Base-by-base conservation (phyloP, 2,888 invertebrate species). In the Sisyra terminalis region DNA sequence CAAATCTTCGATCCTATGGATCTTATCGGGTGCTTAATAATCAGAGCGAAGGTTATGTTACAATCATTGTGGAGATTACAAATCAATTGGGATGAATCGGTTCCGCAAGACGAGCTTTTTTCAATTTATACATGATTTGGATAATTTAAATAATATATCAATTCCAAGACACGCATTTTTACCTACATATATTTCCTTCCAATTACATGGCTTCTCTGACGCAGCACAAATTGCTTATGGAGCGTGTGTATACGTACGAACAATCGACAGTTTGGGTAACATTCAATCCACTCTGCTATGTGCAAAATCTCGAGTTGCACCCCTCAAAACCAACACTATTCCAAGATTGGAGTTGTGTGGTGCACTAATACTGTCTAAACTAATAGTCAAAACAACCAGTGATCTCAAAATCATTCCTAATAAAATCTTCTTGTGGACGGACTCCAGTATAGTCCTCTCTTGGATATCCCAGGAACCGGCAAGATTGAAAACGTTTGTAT, bases 401-500 rank as follows among this genome's bases (percentile, higher is more conserved):
- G 37, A 11, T 10, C 14, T 37, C 13, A 16, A 11, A 15, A 37
- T 13, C 6, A 15, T 16, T 15, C 9, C 14, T 6, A 17, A 31
- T 17, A 29, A 18, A 14, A 16, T 17, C 16, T 36, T 29, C 29
- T 44, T 29, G 29, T 46, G 46, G 46, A 40, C 40, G n/a, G 50
- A 49, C 29, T 46, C 46, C 10, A 46, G 42, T 8, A 46, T 47
- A 11, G 40, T 40, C 2, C 39, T 49, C 6, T 39, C 42, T 7
- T 49, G 46, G 50, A 43, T 50, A 9, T 30, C 14, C 7, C 38
- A 37, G 18, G 14, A 42, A 11, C 29, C 46, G 4, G 4, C 37
- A 3, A 44, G 29, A 7, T 47, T 44, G 45, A 44, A 48, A 38
- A 48, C 46, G 2, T 51, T 48, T 24, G 47, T 51, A 6, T 46